These are phyloP conservation scores for Myrmophylax atrothorax DNA, from an alignment of 2,113 vertebrate genomes.

Conservation along the genomic window DNA sequence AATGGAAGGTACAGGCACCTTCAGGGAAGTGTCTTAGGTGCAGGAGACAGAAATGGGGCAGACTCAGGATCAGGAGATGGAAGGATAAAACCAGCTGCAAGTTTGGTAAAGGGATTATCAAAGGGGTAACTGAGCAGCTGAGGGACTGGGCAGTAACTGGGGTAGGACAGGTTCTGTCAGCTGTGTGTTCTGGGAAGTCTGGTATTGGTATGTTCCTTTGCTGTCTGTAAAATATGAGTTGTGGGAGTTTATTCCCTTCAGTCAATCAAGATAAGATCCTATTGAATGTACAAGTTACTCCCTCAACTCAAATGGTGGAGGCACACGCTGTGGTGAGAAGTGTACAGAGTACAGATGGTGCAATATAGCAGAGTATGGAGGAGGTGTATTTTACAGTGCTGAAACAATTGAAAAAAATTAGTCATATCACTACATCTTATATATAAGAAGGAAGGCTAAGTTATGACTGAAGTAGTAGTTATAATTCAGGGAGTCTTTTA, in stretches of 20 bases:
- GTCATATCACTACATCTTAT: neutral
- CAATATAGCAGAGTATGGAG: neutral
- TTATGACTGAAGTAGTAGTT: neutral
- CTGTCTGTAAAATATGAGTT: neutral
- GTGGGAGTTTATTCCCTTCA: neutral
- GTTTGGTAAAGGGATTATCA: neutral
- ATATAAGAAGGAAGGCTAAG: neutral
- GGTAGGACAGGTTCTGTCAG: neutral
- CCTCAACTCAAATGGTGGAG: neutral
- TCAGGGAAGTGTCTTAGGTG: neutral
- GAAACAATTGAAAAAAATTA: neutral
- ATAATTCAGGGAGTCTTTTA: neutral
- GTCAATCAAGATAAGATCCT: neutral
- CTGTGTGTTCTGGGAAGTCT: neutral
- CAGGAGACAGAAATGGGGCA: neutral
- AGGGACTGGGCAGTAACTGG: neutral
- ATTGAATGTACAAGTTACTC: neutral
- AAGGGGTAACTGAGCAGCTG: neutral
- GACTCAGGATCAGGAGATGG: neutral
- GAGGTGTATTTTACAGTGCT: neutral
- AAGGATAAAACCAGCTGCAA: neutral
- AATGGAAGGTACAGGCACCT: neutral
- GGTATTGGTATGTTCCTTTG: neutral
- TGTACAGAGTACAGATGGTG: neutral
- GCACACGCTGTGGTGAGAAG: neutral